Conservation (phyloP, 1,140 invertebrate genomes). For the Cotesia glomerata region DNA sequence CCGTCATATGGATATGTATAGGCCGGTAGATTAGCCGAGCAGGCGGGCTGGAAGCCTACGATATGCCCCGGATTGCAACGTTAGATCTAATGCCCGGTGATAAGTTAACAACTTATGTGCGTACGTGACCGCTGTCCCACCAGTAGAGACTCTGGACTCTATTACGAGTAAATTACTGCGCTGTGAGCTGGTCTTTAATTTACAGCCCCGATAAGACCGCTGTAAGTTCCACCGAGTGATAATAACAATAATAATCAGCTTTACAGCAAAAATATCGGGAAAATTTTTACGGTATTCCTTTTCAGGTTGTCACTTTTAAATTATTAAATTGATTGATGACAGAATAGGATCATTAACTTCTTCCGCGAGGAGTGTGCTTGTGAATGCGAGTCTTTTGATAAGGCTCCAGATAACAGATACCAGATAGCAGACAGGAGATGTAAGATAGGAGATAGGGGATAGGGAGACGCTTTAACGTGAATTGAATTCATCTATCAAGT, state of each 20-base stretch:
- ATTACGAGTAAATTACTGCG: not conserved
- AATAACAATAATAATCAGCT: no score
- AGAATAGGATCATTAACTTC: no score
- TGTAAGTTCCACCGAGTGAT: no score
- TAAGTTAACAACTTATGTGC: conserved; percentile 23
- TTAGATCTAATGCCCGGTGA: conserved; percentile 17
- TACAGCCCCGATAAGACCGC: no score
- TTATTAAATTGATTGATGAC: no score
- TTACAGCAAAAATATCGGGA: no score
- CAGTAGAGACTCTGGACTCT: not conserved
- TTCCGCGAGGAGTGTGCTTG: not conserved
- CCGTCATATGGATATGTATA: conserved; percentile 36
- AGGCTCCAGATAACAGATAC: no score
- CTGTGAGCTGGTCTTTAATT: not conserved
- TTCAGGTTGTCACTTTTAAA: no score
- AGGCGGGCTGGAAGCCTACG: conserved; percentile 42
- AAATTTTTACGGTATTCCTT: no score
- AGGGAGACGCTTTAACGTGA: conserved; percentile 36
- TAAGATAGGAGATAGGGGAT: no score
- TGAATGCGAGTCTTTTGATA: conserved; percentile 33
- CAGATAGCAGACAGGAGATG: not conserved
- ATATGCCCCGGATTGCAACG: conserved; percentile 50
- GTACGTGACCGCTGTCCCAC: not conserved
- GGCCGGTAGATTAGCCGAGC: conserved; percentile 45
- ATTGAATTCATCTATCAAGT: conserved; percentile 51